These are phyloP conservation scores for Macquaria australasica DNA, from an alignment of 2,113 vertebrate species.

Conservation along the genomic window DNA sequence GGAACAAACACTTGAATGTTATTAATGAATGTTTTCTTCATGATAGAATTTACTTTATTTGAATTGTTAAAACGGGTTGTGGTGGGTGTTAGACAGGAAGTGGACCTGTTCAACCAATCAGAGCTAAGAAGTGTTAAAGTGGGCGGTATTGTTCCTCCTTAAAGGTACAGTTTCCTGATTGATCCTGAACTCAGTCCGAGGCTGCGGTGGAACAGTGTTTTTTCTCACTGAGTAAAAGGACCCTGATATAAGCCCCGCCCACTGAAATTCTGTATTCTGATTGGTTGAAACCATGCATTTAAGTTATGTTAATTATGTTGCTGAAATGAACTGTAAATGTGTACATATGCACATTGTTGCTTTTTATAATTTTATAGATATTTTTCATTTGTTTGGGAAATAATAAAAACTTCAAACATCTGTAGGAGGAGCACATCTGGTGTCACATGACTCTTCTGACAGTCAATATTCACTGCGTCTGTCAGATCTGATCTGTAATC, in stretches of 20 bases:
- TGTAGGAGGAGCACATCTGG: background rate
- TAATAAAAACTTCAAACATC: background rate
- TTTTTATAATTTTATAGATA: constrained; percentile 25
- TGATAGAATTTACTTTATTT: background rate
- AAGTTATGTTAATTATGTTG: background rate
- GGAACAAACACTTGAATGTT: background rate
- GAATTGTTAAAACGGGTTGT: background rate
- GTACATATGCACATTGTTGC: background rate
- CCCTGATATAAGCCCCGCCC: background rate
- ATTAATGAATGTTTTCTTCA: too few relatives aligned
- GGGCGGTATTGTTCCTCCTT: background rate
- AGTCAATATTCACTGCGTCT: too few relatives aligned
- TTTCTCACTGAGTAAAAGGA: too few relatives aligned
- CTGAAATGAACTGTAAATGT: background rate
- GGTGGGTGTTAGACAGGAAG: background rate
- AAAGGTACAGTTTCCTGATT: background rate
- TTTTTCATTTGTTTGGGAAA: constrained; percentile 37
- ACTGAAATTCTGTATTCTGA: background rate
- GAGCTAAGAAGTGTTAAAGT: background rate
- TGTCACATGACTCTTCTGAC: too few relatives aligned
- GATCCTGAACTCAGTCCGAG: background rate
- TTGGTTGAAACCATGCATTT: constrained; percentile 8
- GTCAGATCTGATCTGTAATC: too few relatives aligned
- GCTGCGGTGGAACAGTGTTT: too few relatives aligned
- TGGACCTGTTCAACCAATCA: background rate